Conservation (phyloP, 1,140 invertebrate genomes). For the Listronotus bonariensis region DNA sequence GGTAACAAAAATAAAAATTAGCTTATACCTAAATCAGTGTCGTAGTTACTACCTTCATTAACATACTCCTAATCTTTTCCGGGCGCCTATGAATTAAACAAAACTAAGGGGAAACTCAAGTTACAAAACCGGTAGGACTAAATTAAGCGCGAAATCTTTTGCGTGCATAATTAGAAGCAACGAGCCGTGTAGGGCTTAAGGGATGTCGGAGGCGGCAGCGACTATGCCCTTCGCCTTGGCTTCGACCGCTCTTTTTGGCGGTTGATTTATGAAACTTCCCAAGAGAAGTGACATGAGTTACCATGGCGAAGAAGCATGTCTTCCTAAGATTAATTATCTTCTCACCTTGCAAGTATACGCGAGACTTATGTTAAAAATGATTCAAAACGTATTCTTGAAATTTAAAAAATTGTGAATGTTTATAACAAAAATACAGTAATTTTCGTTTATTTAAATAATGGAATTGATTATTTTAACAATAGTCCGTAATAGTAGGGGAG, state of each 20-base stretch:
- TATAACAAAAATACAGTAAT: too few relatives aligned
- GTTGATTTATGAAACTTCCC: conserved; percentile 15
- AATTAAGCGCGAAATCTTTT: conserved; percentile 54
- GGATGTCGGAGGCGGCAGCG: conserved; percentile 2
- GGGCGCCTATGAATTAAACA: not conserved
- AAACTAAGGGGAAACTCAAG: not conserved
- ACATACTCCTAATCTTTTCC: too few relatives aligned
- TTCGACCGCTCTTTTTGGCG: conserved; percentile 2
- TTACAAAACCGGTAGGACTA: conserved; percentile 47
- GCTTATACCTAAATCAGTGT: too few relatives aligned
- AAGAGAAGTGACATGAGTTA: conserved; percentile 3
- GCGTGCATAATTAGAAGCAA: conserved; percentile 54
- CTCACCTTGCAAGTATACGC: too few relatives aligned
- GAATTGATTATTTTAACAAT: too few relatives aligned
- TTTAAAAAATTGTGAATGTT: too few relatives aligned
- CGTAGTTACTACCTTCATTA: too few relatives aligned
- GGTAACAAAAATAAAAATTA: too few relatives aligned
- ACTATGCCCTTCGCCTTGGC: conserved; percentile 1
- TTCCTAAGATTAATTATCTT: conserved; percentile 9
- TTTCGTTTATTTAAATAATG: too few relatives aligned
- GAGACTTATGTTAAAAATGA: too few relatives aligned
- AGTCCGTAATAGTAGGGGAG: too few relatives aligned
- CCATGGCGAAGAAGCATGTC: not conserved
- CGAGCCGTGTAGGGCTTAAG: conserved; percentile 50
- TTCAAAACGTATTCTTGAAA: too few relatives aligned